Conservation (phyloP, 1,140 invertebrate genomes). For the Drosophila ogumai region DNA sequence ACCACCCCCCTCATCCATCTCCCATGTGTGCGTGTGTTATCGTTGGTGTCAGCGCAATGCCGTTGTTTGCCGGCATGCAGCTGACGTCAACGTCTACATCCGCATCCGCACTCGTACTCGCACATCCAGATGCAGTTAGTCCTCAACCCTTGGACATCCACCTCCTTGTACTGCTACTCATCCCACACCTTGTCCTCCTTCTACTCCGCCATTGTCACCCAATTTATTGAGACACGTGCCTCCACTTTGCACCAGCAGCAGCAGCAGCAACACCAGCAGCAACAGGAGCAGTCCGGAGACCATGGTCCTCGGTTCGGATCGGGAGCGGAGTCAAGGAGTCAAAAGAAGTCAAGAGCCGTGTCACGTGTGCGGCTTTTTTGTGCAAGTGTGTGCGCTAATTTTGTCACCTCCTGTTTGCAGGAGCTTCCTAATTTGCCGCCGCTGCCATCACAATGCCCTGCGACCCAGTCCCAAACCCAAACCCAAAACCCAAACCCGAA, state of each 20-base stretch:
- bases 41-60: constrained; percentile 29
- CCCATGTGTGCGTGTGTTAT: constrained; percentile 8
- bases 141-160: not conserved
- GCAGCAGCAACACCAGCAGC: constrained; percentile 30
- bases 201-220: constrained; percentile 13
- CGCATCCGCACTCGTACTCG: constrained; percentile 6
- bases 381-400: constrained; percentile 58
- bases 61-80: constrained; percentile 34
- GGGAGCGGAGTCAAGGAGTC: constrained; percentile 45
- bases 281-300: constrained; percentile 19
- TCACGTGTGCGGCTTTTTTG: constrained; percentile 54
- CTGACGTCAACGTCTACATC: constrained; percentile 13
- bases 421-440: constrained; percentile 73
- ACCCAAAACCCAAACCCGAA: not conserved
- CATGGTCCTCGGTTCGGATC: not conserved
- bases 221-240: constrained; percentile 70
- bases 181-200: not conserved
- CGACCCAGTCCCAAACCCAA: not conserved
- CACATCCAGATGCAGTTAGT: constrained; percentile 11
- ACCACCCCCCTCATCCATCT: not conserved
- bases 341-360: constrained; percentile 74
- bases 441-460: constrained; percentile 42
- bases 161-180: not conserved
- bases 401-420: constrained; percentile 55
- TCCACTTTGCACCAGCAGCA: constrained; percentile 48